Evolutionary conservation across 2,888 invertebrate species (phyloP), one percentile per base, ranked within the genome.

Genomic region (Dolomedes plantarius): DNA sequence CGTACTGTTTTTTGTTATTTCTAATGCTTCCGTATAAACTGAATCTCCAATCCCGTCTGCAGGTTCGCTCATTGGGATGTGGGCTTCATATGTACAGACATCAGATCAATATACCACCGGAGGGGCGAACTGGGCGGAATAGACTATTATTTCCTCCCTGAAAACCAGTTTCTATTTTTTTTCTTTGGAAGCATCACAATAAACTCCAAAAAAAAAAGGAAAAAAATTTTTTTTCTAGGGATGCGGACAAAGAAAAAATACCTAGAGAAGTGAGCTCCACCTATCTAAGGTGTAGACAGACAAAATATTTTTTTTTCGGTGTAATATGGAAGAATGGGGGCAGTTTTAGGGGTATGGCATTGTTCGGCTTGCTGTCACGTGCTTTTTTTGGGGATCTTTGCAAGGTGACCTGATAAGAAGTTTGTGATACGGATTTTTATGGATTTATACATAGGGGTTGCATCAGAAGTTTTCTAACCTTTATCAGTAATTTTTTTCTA

Each of bases 301-400:
- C 46, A 9, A 46, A 46, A 16, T 5, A 46, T 46, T 6, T 46
- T 16, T 13, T 46, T 9, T 9, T 36, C 5, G 46, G n/a, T 46
- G n/a, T 46, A 46, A 46, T 46, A 16, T 46, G 16, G 46, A 46
- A 46, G 46, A 46, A 46, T 46, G 46, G 46, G 46, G 46, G 46
- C 11, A 46, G 16, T 46, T 6, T 16, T 46, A 46, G 16, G 46
- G 46, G 46, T 16, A 46, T 46, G 46, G 46, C 16, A 46, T 46
- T 46, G 46, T 46, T 46, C 11, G n/a, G 16, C 2, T 46, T 2
- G 2, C 13, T 16, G 46, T 16, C 46, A 9, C 16, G 46, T 46
- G 46, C 6, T 46, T 16, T 7, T 7, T 16, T 46, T 46, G 16
- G 6, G 2, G 13, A 46, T 16, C n/a, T 46, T 11, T 16, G 46